Evolutionary conservation across 2,797 vertebrate species (phyloP).

Genomic region (Gymnopithys bicolor): DNA sequence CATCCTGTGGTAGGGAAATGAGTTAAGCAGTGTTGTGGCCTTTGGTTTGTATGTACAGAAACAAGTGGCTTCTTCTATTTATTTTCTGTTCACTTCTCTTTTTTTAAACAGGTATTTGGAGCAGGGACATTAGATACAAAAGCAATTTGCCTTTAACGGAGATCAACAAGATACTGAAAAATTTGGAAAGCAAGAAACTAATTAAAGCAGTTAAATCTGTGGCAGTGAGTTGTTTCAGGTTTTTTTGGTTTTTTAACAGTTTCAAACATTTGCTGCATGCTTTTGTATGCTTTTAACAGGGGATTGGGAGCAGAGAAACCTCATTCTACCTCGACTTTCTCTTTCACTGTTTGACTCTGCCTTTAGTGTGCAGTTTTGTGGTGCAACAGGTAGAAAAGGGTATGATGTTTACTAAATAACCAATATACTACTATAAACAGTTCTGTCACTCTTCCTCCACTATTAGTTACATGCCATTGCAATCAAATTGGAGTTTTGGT

Average conservation of each 20-base stretch:
- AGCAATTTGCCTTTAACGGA: slow-evolving; percentile 97
- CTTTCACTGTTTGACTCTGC: neutral
- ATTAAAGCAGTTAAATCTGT: slow-evolving; percentile 98
- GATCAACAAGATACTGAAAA: slow-evolving; percentile 98
- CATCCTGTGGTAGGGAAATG: neutral
- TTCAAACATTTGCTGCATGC: neutral
- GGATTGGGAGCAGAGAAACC: neutral
- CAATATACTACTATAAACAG: neutral
- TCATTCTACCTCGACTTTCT: neutral
- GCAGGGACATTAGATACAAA: slow-evolving; percentile 95
- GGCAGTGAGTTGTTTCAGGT: slow-evolving; percentile 82
- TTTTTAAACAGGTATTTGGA: slow-evolving; percentile 91
- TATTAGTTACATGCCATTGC: neutral
- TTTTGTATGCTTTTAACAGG: neutral
- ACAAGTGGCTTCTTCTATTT: neutral
- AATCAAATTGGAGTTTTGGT: neutral
- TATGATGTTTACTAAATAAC: neutral
- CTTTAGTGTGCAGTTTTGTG: neutral
- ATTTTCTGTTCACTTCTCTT: slow-evolving; percentile 36
- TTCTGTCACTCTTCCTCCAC: neutral
- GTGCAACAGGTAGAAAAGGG: neutral
- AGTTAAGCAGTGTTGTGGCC: neutral
- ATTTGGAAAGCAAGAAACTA: slow-evolving; percentile 97
- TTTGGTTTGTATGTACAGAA: neutral
- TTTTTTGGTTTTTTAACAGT: neutral